These are phyloP conservation scores for Nineta flava DNA, from an alignment of 2,888 invertebrate genomes.

Conservation along the genomic window DNA sequence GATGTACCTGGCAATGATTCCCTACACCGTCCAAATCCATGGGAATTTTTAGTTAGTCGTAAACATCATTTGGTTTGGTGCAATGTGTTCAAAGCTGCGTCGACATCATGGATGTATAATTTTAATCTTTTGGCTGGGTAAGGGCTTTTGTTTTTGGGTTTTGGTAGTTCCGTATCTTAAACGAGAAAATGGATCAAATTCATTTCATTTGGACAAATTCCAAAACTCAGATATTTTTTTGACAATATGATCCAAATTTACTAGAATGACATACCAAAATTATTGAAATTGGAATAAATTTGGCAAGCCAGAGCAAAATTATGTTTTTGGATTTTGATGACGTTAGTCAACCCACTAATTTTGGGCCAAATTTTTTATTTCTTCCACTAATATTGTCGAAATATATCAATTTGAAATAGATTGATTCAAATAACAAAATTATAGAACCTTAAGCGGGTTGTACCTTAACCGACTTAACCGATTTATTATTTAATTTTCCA, in stretches of 20 bases:
- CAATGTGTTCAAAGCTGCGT: slow-evolving; percentile 69
- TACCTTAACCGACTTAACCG: background rate
- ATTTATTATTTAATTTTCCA: slow-evolving; percentile 15
- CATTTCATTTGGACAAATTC: no score
- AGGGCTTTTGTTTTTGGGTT: background rate
- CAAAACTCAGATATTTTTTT: no score
- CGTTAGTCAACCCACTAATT: no score
- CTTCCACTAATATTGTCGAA: no score
- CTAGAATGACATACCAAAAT: no score
- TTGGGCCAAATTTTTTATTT: no score
- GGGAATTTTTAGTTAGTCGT: slow-evolving; percentile 71
- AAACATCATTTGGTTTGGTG: slow-evolving; percentile 74
- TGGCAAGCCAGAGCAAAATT: no score
- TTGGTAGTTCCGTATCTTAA: background rate
- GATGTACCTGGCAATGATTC: slow-evolving; percentile 39
- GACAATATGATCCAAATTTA: no score
- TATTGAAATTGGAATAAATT: no score
- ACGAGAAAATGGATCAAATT: background rate
- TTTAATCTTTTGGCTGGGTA: slow-evolving; percentile 71
- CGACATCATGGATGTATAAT: slow-evolving; percentile 88
- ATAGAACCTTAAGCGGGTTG: background rate
- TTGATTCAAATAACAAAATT: no score
- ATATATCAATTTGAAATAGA: no score
- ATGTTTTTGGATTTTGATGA: no score
- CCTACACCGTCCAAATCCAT: slow-evolving; percentile 56